Evolutionary conservation across 2,888 invertebrate species (phyloP), one percentile per base, ranked within the genome.

Genomic region (Hemithea aestivaria): DNA sequence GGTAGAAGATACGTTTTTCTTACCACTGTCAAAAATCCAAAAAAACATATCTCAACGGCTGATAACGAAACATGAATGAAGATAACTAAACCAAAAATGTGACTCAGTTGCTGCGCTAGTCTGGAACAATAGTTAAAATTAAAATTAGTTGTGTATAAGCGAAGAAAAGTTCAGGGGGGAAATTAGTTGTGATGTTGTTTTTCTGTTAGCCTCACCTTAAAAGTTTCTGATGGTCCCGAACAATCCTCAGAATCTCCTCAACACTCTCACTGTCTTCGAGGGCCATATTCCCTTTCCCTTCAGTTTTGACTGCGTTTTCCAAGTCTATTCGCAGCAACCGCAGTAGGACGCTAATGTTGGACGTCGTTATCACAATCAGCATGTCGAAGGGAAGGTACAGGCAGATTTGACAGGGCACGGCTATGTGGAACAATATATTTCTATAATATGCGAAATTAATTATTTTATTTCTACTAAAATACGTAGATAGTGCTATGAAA

Each of bases 11-110:
- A n/a, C n/a, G n/a, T n/a, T n/a, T n/a, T n/a, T 49, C 59, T 45
- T 10, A 62, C 62, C 48, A 56, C 34, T 31, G 53, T 37, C 31
- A 60, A 23, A 11, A 62, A 62, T 22, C 56, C 60, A 25, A 53
- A 58, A 21, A 62, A 57, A 36, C 62, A 60, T 7, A 62, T 57
- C n/a, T 49, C 25, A n/a, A 62, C n/a, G 2, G 62, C 33, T 1
- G 58, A 48, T 6, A 49, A 37, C 1, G 12, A 45, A 2, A 55
- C 37, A 27, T 58, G 57, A n/a, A 58, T 39, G 7, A 62, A 51
- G 25, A 60, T 47, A 1, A 54, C 43, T 7, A 54, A 20, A 6
- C 58, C 60, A 11, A 57, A 58, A 20, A 57, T 42, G 1, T 35
- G 28, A 31, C 31, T 53, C 7, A 62, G 21, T 29, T 53, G 51